Percentiles rank a stretch among this genome's conserved stretches.
Evolutionary conservation across 2,888 invertebrate genomes (phyloP).

Genomic region (Dryocosmus kuriphilus): DNA sequence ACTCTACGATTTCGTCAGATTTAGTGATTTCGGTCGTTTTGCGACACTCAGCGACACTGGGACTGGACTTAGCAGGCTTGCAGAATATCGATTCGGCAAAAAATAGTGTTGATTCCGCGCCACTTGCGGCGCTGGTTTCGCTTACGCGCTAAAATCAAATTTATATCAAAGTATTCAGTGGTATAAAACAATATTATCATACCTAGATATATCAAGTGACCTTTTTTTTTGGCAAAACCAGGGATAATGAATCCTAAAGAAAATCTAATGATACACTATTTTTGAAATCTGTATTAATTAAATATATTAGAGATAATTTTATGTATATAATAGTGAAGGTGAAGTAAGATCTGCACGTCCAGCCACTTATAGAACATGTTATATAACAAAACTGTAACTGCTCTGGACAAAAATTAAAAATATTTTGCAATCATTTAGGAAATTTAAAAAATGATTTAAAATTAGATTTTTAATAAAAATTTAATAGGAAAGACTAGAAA

Average conservation of each 20-base stretch:
- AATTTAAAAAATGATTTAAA: background rate
- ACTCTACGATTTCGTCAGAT: conserved; percentile 49
- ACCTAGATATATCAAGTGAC: too few species aligned
- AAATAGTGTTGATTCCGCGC: conserved; percentile 64
- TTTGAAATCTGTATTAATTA: too few species aligned
- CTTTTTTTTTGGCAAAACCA: too few species aligned
- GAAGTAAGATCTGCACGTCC: too few species aligned
- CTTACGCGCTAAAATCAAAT: conserved; percentile 26
- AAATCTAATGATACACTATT: too few species aligned
- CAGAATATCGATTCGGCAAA: conserved; percentile 76
- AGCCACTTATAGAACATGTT: too few species aligned
- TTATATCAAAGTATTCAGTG: background rate
- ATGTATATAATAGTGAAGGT: too few species aligned
- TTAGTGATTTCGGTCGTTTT: conserved; percentile 61
- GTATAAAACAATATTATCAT: background rate
- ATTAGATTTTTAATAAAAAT: background rate
- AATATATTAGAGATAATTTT: too few species aligned
- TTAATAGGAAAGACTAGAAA: background rate
- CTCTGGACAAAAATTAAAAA: too few species aligned
- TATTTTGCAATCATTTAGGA: background rate
- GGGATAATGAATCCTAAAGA: too few species aligned
- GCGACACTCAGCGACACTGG: conserved; percentile 72
- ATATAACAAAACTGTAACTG: too few species aligned
- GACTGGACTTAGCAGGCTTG: too few species aligned
- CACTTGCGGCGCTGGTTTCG: conserved; percentile 57